Evolutionary conservation across 92 coral and sea anemone genomes (phyloP).

Genomic region (Plumapathes pennacea): DNA sequence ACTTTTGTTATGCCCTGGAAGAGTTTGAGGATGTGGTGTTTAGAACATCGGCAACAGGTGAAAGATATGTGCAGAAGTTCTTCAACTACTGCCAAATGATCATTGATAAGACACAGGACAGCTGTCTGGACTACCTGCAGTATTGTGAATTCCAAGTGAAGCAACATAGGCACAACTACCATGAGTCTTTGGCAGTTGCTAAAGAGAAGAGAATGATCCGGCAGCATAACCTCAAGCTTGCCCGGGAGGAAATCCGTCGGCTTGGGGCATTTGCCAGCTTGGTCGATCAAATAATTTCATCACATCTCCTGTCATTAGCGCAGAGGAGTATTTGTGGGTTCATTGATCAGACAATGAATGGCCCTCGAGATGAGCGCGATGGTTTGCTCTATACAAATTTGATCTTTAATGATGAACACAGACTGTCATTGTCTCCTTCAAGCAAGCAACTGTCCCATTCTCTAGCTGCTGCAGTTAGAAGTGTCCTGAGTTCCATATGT

Average conservation of each 20-base stretch:
- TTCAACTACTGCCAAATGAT: conserved; percentile 86
- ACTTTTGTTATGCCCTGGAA: conserved; percentile 62
- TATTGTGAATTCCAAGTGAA: conserved; percentile 89
- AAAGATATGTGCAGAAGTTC: conserved; percentile 74
- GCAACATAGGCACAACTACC: conserved; percentile 74
- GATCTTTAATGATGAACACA: conserved; percentile 62
- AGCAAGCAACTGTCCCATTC: conserved; percentile 54
- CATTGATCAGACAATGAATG: conserved; percentile 70
- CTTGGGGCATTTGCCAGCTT: conserved; percentile 77
- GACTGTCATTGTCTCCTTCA: conserved; percentile 67
- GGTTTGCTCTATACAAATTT: conserved; percentile 69
- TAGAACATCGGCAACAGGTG: conserved; percentile 64
- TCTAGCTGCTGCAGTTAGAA: conserved; percentile 52
- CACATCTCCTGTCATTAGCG: conserved; percentile 73
- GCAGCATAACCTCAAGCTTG: conserved; percentile 74
- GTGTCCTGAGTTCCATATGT: conserved; percentile 70
- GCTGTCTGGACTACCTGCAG: conserved; percentile 91
- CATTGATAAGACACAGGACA: conserved; percentile 86
- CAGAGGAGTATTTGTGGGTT: conserved; percentile 78
- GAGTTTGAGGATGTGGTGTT: conserved; percentile 76
- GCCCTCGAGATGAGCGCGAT: conserved; percentile 76
- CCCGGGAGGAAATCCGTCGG: conserved; percentile 72
- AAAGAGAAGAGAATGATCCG: conserved; percentile 70
- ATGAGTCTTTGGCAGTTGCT: conserved; percentile 78
- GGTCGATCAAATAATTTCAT: conserved; percentile 81